Evolutionary conservation across 2,113 vertebrate species (phyloP), one percentile per base, ranked within the genome.

Genomic region (Sialia sialis): DNA sequence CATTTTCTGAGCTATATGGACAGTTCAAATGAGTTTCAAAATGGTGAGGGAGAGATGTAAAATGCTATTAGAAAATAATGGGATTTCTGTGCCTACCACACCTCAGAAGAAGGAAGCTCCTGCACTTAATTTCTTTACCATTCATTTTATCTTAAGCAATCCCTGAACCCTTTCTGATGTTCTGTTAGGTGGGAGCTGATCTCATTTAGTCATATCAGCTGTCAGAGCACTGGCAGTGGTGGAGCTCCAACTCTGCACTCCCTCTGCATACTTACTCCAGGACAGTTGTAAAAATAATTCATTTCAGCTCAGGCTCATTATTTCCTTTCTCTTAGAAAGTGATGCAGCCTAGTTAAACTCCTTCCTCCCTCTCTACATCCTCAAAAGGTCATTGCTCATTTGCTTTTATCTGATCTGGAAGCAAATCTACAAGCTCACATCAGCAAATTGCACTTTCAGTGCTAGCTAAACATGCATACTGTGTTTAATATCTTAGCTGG

Each of bases 231-330:
- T 89, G 93, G 80, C 95, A 96, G 81, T 56, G 84, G 64, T 94
- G 82, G 39, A 93, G 69, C 87, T 95, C 55, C 21, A 67, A 87
- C 82, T 73, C 87, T 52, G 17, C 68, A 41, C 46, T 75, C 66
- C 74, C 55, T 93, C 90, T 94, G 88, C 91, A 91, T 66, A 62
- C 64, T 56, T 89, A 60, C 59, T 93, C 76, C 69, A 91, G 59
- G 62, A 89, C 10, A 95, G 84, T 9, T 69, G 59, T 96, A 96
- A 97, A 96, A 96, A 96, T 69, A 75, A 85, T 69, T 72, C 89
- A 95, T 96, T 96, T 89, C 96, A 94, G 69, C 74, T 95, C 91
- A 59, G 90, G 41, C 48, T 97, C 92, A 95, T 95, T 95, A 86
- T 95, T 90, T 93, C 66, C 60, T 91, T 89, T 93, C 32, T 73